phyloP scores from a whole-genome alignment of 2,113 vertebrate genomes.

The Syngnathus typhle region DNA sequence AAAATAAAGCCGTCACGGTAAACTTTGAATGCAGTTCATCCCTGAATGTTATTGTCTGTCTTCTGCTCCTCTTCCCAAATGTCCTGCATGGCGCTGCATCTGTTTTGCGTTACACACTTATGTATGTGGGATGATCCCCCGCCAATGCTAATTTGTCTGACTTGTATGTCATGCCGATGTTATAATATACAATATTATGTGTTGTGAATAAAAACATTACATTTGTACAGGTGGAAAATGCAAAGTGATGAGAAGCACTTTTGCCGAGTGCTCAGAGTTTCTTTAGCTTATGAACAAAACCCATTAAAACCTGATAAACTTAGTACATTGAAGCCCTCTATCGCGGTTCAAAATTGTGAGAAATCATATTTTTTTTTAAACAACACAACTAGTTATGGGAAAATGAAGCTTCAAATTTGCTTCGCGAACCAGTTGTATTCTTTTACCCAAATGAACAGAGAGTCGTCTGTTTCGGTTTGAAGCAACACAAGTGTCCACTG shows the following conservation, averaged over 20 bases:
- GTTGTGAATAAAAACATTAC: conserved; percentile 59
- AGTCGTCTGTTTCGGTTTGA: too few relatives aligned
- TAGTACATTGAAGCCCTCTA: too few relatives aligned
- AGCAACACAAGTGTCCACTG: not conserved
- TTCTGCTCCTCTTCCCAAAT: not conserved
- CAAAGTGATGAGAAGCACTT: conserved; percentile 13
- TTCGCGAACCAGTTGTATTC: too few relatives aligned
- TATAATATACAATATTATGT: conserved; percentile 57
- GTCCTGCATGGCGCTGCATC: not conserved
- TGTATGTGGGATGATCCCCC: conserved; percentile 34
- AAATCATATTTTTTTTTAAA: too few relatives aligned
- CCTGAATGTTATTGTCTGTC: not conserved
- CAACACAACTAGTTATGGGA: too few relatives aligned
- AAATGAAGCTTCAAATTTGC: too few relatives aligned
- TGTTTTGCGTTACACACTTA: conserved; percentile 53
- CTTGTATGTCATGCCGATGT: conserved; percentile 21
- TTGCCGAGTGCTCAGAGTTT: not conserved
- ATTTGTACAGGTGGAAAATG: conserved; percentile 32
- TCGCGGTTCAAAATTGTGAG: too few relatives aligned
- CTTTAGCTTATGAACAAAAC: not conserved
- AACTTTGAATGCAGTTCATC: not conserved
- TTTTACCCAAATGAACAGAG: too few relatives aligned
- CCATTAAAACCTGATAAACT: not conserved
- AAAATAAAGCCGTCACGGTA: conserved; percentile 4
- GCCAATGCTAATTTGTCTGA: conserved; percentile 6